Conservation (phyloP, 2,113 vertebrate species). For the Abramis brama region DNA sequence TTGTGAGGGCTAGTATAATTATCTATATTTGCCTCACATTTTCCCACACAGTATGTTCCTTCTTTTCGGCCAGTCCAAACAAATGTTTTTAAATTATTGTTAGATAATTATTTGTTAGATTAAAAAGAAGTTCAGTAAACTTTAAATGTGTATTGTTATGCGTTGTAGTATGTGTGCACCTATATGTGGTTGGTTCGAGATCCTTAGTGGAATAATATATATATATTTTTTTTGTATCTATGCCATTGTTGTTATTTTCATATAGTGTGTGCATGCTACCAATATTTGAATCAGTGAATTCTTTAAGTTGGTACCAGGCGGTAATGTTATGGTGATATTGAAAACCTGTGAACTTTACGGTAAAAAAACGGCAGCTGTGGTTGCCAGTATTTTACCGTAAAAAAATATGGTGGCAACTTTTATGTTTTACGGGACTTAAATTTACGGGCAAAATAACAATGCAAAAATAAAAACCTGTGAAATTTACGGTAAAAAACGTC, state of each 20-base stretch:
- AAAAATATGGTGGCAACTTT: no score
- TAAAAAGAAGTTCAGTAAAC: background rate
- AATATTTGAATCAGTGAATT: background rate
- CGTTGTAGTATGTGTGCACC: background rate
- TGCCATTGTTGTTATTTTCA: background rate
- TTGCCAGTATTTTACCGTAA: no score
- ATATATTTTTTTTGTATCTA: background rate
- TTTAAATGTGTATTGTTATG: background rate
- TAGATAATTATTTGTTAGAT: background rate
- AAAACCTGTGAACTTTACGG: no score
- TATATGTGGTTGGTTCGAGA: background rate
- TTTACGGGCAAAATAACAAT: no score
- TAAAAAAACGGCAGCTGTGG: no score
- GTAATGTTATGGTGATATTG: background rate
- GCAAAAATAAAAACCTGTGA: no score
- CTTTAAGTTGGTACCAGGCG: background rate
- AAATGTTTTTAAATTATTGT: background rate
- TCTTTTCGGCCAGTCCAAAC: background rate
- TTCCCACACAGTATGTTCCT: background rate
- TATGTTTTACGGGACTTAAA: no score
- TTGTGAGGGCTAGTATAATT: background rate
- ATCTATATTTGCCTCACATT: background rate
- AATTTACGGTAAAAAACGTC: no score
- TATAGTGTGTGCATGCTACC: background rate
- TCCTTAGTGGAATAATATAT: background rate